phyloP scores from a whole-genome alignment of 2,797 vertebrate genomes.

The Merluccius polli region DNA sequence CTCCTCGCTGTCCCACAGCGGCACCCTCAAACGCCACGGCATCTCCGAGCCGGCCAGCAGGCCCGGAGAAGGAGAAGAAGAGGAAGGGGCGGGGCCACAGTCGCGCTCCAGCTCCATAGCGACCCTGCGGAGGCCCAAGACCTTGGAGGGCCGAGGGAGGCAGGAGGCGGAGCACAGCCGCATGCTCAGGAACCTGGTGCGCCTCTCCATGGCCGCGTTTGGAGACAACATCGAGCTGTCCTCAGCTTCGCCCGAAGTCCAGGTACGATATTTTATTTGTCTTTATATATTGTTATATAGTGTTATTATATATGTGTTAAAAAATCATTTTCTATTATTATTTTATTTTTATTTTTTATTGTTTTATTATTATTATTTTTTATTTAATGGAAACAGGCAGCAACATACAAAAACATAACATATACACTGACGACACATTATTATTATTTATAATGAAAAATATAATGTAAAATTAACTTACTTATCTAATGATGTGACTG shows the following conservation, averaged over 20 bases:
- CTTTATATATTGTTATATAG: not conserved
- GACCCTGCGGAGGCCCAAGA: constrained; percentile 71
- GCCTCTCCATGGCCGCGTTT: constrained; percentile 90
- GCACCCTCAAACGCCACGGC: constrained; percentile 54
- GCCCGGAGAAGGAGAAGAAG: constrained; percentile 15
- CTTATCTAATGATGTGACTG: not conserved
- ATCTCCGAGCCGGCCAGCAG: constrained; percentile 38
- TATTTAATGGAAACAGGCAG: too few species aligned
- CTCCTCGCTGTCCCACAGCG: constrained; percentile 57
- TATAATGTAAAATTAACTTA: not conserved
- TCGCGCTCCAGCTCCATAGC: constrained; percentile 39
- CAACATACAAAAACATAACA: too few species aligned
- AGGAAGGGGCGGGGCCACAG: constrained; percentile 6
- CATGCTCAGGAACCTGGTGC: constrained; percentile 86
- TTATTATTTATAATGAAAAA: too few species aligned
- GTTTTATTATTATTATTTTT: too few species aligned
- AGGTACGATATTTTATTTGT: constrained; percentile 72
- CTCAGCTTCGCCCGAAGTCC: constrained; percentile 86
- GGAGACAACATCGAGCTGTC: constrained; percentile 83
- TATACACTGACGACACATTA: too few species aligned
- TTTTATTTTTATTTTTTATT: not conserved
- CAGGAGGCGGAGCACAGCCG: constrained; percentile 74
- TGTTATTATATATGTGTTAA: not conserved
- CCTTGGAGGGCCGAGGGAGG: constrained; percentile 40
- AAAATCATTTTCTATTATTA: too few species aligned